Base-by-base conservation (phyloP, 2,888 invertebrate species). In the Latheticus oryzae region DNA sequence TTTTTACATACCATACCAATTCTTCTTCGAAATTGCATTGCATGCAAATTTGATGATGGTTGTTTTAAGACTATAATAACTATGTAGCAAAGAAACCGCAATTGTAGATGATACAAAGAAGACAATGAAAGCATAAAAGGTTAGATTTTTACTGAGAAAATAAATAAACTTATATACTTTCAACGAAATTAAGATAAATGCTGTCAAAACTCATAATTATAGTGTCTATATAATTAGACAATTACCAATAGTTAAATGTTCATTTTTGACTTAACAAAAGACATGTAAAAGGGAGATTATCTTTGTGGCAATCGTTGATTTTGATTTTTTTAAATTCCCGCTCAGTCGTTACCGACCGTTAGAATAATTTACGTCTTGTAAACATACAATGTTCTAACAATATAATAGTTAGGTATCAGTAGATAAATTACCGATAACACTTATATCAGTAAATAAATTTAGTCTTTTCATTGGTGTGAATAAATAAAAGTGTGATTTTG, bases 351-450 rank as follows among this genome's bases (percentile, higher is more conserved):
- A 28, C 9, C n/a, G 15, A 33, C 32, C 32, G 32, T 47, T 47
- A 32, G 17, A 45, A 40, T 40, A 45, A 40, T 40, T 40, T 23
- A 13, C 17, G 19, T 19, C 13, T 17, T 45, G 19, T 32, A 47
- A 47, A 47, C 32, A 33, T 8, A 47, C 50, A 35, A 50, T 19
- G 28, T 19, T n/a, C 4, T 9, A 28, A 45, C 32, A 30, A 9
- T 26, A 30, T 45, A 28, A 28, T 45, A 16, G 17, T 28, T n/a
- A n/a, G n/a, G 16, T 33, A 47, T 47, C 47, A 32, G 47, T 32
- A 47, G 47, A 47, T 47, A 42, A 45, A 33, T 47, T 47, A 33
- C 11, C 47, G 47, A 48, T 48, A 35, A 48, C 19, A 21, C 15
- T 26, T 9, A 26, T 40, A 51, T 13, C 17, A 16, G n/a, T 28